phyloP scores from a whole-genome alignment of 2,113 vertebrate genomes.

The Petrocephalus microphthalmus region DNA sequence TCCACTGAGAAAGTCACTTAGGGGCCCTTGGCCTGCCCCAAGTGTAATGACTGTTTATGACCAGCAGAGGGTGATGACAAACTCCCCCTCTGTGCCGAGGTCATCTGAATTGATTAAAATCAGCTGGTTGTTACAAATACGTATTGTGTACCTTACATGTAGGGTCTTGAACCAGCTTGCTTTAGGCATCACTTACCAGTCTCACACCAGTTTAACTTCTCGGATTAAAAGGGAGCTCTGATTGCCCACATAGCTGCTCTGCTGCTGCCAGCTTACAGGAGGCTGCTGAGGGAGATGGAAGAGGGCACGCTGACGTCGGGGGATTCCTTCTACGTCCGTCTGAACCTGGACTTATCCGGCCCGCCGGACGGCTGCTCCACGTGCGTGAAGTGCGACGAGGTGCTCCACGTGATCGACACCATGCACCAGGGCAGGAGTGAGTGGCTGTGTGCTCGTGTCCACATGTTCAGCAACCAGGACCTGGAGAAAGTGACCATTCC shows the following conservation, averaged over 20 bases:
- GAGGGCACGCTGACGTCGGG: constrained; percentile 75
- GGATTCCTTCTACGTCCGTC: constrained; percentile 87
- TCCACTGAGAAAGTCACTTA: not conserved
- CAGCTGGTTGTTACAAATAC: not conserved
- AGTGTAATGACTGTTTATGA: not conserved
- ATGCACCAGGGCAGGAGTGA: constrained; percentile 78
- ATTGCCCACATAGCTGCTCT: not conserved
- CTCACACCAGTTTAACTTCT: not conserved
- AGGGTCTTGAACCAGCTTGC: not conserved
- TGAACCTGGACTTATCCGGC: constrained; percentile 85
- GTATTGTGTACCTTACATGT: not conserved
- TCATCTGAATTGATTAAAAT: not conserved
- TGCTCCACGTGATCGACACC: constrained; percentile 88
- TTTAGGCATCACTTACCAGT: not conserved
- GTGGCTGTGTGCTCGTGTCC: constrained; percentile 83
- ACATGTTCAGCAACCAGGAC: constrained; percentile 73
- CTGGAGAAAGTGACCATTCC: constrained; percentile 83
- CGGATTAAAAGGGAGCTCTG: not conserved
- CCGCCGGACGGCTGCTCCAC: constrained; percentile 80
- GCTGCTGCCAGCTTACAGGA: constrained; percentile 67
- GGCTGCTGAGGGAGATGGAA: constrained; percentile 71
- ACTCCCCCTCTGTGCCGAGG: not conserved
- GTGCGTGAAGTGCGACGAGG: constrained; percentile 78
- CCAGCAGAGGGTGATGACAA: not conserved
- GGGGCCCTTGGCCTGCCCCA: not conserved